Evolutionary conservation across 1,140 invertebrate species (phyloP), one percentile per base, ranked within the genome.

Genomic region (Caenorhabditis inopinata): DNA sequence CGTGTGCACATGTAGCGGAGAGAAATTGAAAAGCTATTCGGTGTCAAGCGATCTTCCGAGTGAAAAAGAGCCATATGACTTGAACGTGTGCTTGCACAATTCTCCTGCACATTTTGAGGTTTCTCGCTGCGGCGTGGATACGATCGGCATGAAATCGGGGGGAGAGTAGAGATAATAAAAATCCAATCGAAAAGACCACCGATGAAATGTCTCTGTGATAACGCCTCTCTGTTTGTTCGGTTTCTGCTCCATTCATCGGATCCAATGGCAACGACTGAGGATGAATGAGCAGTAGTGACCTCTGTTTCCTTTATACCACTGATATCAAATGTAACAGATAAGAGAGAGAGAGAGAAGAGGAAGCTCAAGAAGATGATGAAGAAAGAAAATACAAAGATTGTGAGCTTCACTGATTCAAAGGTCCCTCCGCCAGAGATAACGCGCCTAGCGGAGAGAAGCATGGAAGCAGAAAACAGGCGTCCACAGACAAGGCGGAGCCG

Each of bases 321-420:
- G 32, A 18, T 29, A 29, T 42, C 38, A 42, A 42, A 42, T 42
- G 6, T 42, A 42, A 7, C 38, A 42, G 14, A 7, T 42, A 7
- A 14, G 38, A 42, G 14, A 14, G 49, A 53, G 23, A 53, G 9
- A 7, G 3, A 14, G 25, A 32, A 32, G 25, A 18, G 11, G 5
- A 16, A 27, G 12, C 2, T 7, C 11, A 38, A 68, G n/a, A 38
- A 68, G n/a, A 38, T 38, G 58, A 68, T 38, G 58, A n/a, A n/a
- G n/a, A 68, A 68, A 68, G 58, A 68, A 68, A 68, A 68, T 32
- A 68, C 58, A 68, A 68, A 68, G 58, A 68, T 68, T 68, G 58
- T 68, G 58, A 68, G 58, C 21, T 29, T 9, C n/a, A 38, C n/a
- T 42, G 58, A 21, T 18, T 68, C 23, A 32, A 68, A 42, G 58